phyloP scores from a whole-genome alignment of 2,113 vertebrate genomes.

The Poeciliopsis retropinna region DNA sequence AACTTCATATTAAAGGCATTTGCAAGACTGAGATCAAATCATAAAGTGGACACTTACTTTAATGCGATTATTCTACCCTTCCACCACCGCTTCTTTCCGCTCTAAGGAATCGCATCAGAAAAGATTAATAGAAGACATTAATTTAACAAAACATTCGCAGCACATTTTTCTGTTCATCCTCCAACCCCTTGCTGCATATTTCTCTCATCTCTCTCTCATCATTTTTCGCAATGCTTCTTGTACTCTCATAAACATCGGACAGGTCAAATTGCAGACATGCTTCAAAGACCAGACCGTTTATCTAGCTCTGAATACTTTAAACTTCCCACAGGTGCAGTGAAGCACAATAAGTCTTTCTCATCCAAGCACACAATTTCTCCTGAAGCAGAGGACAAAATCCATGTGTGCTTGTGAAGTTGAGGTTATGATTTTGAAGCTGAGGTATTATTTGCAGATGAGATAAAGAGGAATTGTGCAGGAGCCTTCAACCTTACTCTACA shows the following conservation, averaged over 20 bases:
- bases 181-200: slow-evolving; percentile 12
- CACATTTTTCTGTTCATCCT: slow-evolving; percentile 66
- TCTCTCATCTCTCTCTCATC: slow-evolving; percentile 29
- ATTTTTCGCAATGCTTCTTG: slow-evolving; percentile 6
- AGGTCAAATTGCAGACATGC: slow-evolving; percentile 54
- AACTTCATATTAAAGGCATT: not conserved
- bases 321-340: slow-evolving; percentile 63
- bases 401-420: slow-evolving; percentile 29
- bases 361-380: slow-evolving; percentile 34
- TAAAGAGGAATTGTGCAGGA: slow-evolving; percentile 44
- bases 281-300: slow-evolving; percentile 59
- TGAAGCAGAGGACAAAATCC: slow-evolving; percentile 23
- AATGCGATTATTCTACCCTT: slow-evolving; percentile 18
- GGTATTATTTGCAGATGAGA: slow-evolving; percentile 46
- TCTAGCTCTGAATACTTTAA: slow-evolving; percentile 59
- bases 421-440: not conserved
- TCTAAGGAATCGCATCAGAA: slow-evolving; percentile 47
- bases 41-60: not conserved
- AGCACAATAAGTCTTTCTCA: slow-evolving; percentile 62
- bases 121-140: slow-evolving; percentile 69
- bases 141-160: slow-evolving; percentile 71
- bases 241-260: slow-evolving; percentile 53
- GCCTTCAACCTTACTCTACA: slow-evolving; percentile 45
- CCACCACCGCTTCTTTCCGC: slow-evolving; percentile 25
- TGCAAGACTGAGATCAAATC: not conserved